Evolutionary conservation across 2,888 invertebrate genomes (phyloP), one percentile per base, ranked within the genome.

Genomic region (Polyommatus icarus): DNA sequence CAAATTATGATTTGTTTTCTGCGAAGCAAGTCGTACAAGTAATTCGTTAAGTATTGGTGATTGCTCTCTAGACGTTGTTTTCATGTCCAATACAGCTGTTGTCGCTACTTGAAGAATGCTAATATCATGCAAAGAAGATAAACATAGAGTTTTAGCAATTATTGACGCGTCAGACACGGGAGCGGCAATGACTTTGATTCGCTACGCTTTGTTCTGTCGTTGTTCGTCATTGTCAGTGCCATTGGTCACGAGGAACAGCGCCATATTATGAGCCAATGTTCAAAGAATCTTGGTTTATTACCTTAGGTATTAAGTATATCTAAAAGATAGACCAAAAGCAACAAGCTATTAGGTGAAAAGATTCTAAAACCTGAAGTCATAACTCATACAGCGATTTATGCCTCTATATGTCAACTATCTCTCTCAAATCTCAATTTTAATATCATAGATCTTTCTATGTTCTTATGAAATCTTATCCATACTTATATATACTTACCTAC

Each of bases 121-220:
- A 32, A 15, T 67, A 6, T 15, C 24, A 29, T 67, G 67, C 67
- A 29, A 67, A 67, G 18, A 61, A 15, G 67, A 67, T 32, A 67
- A 67, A 67, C 67, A 67, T 67, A 32, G 29, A 67, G 29, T 72
- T 76, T 71, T 61, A 79, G 77, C 29, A 80, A 81, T 82, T 82
- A 78, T 83, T 79, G 71, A 84, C 84, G 87, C 83, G 84, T 80
- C 83, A 84, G 79, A 54, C 83, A 82, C 82, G 83, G 83, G 83
- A 83, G 83, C 82, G 85, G 84, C 84, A 82, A 82, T 82, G 83
- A 82, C 85, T 83, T 82, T 77, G 81, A 85, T 87, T 84, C 81
- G 87, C 80, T 80, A 84, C 84, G 85, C 83, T 83, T 84, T 81
- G 83, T 84, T 84, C 82, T 80, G 82, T 82, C 84, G 82, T 80